These are phyloP conservation scores for Drosophila quinaria DNA, from an alignment of 2,888 invertebrate genomes.

Conservation along the genomic window DNA sequence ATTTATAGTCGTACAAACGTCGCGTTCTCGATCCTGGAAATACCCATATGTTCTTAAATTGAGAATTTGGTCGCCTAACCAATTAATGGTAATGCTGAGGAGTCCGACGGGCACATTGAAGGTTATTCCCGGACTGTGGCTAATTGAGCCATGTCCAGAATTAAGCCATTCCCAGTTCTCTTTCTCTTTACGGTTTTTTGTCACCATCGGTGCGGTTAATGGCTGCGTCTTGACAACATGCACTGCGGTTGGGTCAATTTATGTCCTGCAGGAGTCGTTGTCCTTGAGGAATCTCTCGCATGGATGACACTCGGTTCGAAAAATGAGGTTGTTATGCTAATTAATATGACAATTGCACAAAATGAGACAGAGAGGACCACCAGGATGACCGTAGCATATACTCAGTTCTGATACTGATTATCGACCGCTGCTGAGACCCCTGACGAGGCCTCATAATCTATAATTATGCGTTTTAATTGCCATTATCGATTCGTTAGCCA, in stretches of 20 bases:
- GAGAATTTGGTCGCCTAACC: not conserved
- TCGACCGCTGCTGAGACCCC: conserved; percentile 11
- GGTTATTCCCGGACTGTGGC: conserved; percentile 7
- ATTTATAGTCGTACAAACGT: too few relatives aligned
- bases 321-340: conserved; percentile 81
- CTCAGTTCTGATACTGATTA: not conserved
- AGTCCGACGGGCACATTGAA: not conserved
- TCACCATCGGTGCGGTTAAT: conserved; percentile 41
- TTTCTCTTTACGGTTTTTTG: not conserved
- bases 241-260: conserved; percentile 57
- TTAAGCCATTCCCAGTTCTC: not conserved
- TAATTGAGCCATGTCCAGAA: conserved; percentile 20
- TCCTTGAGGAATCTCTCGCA: conserved; percentile 33
- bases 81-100: not conserved
- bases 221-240: conserved; percentile 37
- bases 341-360: conserved; percentile 74
- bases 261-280: conserved; percentile 26
- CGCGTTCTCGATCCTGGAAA: too few relatives aligned
- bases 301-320: conserved; percentile 31
- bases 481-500: conserved; percentile 58
- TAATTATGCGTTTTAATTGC: conserved; percentile 74
- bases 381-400: conserved; percentile 14
- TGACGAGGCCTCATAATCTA: conserved; percentile 52
- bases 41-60: not conserved
- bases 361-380: conserved; percentile 23